Evolutionary conservation across 2,888 invertebrate species (phyloP), one percentile per base, ranked within the genome.

Genomic region (Leuctra nigra): DNA sequence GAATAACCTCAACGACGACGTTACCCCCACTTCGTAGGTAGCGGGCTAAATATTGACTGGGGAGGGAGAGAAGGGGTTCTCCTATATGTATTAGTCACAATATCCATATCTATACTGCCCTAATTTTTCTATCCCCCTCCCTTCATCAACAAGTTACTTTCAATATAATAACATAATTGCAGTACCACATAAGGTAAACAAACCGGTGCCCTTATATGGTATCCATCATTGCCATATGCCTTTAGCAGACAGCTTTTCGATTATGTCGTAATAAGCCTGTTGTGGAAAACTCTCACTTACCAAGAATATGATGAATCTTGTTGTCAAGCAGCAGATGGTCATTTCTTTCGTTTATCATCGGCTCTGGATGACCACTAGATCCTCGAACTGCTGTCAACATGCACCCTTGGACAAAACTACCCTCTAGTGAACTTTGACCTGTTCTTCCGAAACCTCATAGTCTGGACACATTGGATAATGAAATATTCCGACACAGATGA

Each of bases 1-100:
- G 54, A 57, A 57, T 57, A 57, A 38, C 38, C 52, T 22, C 53
- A 11, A 11, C 44, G 44, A n/a, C 44, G 44, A 22, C 44, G 44
- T 6, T 29, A 29, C 29, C 57, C 47, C 53, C 53, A 47, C 54
- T 48, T 47, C 36, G 13, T 48, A 18, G 46, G 46, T 53, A 25
- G 2, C 14, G 18, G 29, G 29, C 29, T 29, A 29, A n/a, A 29
- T 29, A 29, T 7, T 11, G 29, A 7, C 29, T 41, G 20, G 41
- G 41, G 41, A 20, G 18, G 41, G 41, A 20, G 18, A 7, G 41
- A 13, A n/a, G 44, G 44, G 44, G 23, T 44, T 44, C 20, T 44
- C 44, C 20, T 35, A 36, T n/a, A n/a, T n/a, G 20, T 13, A 53
- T 53, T 53, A 53, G 53, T 53, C 53, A 53, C 39, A 20, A 14